Base-by-base conservation (phyloP, 2,113 vertebrate genomes). In the Brachypteracias leptosomus region DNA sequence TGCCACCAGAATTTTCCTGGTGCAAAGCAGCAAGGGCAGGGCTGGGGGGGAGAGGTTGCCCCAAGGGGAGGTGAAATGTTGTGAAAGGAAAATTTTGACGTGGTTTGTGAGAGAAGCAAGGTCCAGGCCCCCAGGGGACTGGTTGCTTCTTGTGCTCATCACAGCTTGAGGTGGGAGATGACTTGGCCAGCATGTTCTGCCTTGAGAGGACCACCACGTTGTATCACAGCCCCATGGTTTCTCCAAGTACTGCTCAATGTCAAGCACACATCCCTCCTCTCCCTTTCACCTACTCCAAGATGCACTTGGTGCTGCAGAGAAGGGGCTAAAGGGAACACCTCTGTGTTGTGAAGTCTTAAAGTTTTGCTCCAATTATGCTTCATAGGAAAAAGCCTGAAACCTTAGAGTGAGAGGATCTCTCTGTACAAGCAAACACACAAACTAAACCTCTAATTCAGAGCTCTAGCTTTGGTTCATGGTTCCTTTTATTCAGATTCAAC, bases 151-250 rank as follows among this genome's bases (percentile, higher is more conserved):
- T 6, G 6, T 3, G 25, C 25, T 58, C 24, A 19, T 9, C 4
- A 6, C 38, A 16, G 19, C 49, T 13, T 5, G 26, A 46, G 40
- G 40, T 33, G 52, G 26, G n/a, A 25, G 42, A 15, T 2, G 13
- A 1, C 12, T 7, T 36, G 33, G n/a, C 52, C 52, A 6, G 6
- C 16, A 2, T 1, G 7, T 25, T 55, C 33, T 36, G 51, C 62
- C 40, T 2, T 1, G 9, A 31, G 31, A 26, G 51, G 8, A 25
- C 16, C 51, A 1, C 40, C 4, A 3, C 51, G 24, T 31, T 16
- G 1, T 7, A 12, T 3, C 38, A 5, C 25, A 2, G 49, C 33
- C 18, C 0, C 1, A 2, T 21, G 33, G 7, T 47, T 11, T 31
- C 31, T 17, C 62, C 7, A 1, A 33, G 42, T 13, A 5, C 35